phyloP scores from a whole-genome alignment of 1,140 invertebrate genomes.

The Lamellibrachia luymesi region DNA sequence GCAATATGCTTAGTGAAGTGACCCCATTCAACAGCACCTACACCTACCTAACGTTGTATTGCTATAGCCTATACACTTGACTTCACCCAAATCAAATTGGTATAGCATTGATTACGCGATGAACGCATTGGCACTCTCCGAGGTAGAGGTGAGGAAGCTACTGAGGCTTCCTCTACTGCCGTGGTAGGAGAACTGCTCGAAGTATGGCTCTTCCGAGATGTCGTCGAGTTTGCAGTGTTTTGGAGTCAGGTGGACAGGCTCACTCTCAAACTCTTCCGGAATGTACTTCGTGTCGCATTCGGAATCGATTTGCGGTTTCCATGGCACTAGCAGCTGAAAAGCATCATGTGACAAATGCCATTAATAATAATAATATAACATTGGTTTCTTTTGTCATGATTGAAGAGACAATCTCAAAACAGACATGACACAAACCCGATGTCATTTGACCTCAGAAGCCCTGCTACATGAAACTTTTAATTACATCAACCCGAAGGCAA shows the following conservation, averaged over 20 bases:
- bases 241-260: conserved; percentile 45
- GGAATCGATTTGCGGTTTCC: conserved; percentile 51
- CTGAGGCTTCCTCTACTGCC: conserved; percentile 47
- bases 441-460: too few relatives aligned
- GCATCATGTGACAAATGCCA: not conserved
- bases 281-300: conserved; percentile 54
- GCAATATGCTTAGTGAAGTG: not conserved
- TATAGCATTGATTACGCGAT: not conserved
- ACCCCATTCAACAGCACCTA: not conserved
- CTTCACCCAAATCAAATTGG: not conserved
- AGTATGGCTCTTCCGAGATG: conserved; percentile 69
- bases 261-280: conserved; percentile 53
- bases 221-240: conserved; percentile 59
- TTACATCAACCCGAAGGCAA: too few relatives aligned
- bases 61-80: not conserved
- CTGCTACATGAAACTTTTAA: too few relatives aligned
- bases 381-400: too few relatives aligned
- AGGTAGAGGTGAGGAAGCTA: conserved; percentile 36
- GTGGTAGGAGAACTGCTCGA: conserved; percentile 77
- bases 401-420: too few relatives aligned
- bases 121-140: conserved; percentile 13
- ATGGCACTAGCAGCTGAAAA: conserved; percentile 47
- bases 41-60: not conserved
- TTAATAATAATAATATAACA: not conserved
- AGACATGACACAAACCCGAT: too few relatives aligned